Evolutionary conservation across 53 echinoderm and acorn worm species (phyloP).

Genomic region (Crossaster papposus): DNA sequence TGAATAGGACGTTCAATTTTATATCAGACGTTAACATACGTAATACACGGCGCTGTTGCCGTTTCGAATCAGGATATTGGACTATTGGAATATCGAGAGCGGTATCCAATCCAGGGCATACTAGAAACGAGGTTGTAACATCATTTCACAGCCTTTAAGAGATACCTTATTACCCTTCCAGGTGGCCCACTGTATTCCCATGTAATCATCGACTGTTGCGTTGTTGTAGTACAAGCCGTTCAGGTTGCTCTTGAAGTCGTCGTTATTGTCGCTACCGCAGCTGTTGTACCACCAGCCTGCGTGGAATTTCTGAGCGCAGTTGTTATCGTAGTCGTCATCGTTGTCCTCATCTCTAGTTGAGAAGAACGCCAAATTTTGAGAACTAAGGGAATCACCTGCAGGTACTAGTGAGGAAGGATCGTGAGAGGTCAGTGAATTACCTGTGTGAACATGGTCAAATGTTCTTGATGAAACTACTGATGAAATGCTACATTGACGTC

Average conservation of each 20-base stretch:
- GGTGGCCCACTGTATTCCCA: conserved; percentile 21
- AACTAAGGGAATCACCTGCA: neutral
- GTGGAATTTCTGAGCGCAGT: neutral
- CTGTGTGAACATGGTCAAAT: no score
- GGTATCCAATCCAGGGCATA: no score
- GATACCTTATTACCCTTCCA: neutral
- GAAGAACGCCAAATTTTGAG: neutral
- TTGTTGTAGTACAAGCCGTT: conserved; percentile 28
- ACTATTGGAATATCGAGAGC: no score
- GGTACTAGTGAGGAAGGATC: no score
- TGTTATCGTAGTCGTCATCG: neutral
- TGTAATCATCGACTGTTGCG: neutral
- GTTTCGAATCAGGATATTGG: no score
- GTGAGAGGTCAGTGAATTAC: no score
- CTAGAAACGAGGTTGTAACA: neutral
- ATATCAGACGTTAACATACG: no score
- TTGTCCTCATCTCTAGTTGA: neutral
- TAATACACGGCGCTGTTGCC: no score
- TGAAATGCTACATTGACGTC: no score
- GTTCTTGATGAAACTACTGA: no score
- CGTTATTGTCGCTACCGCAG: neutral
- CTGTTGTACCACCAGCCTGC: conserved; percentile 16
- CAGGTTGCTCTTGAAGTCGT: no score
- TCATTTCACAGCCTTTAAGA: conserved; percentile 20
- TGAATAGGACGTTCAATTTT: no score